Base-by-base conservation (phyloP, 2,888 invertebrate genomes). In the Leucoptera coffeella region DNA sequence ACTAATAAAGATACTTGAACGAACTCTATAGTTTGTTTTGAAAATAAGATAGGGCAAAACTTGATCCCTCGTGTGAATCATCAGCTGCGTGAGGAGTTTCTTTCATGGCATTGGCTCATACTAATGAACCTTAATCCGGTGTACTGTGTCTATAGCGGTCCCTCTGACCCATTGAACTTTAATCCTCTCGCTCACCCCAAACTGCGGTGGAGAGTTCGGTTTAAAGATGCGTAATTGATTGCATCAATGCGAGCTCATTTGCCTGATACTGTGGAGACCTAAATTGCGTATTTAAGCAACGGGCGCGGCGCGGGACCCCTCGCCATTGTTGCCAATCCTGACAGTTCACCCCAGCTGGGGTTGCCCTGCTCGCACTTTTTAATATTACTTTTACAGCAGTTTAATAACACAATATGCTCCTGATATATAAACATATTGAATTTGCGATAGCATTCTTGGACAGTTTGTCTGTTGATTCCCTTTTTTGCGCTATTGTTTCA, bases 261-360 rank as follows among this genome's bases (percentile, higher is more conserved):
- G 47, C 49, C 42, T 60, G 61, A 65, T 65, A 65, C 69, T 62
- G 58, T 53, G 43, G 51, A 49, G 48, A 47, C 51, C 50, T 45
- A 53, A 65, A 64, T 64, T 60, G 60, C 59, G 58, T 67, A 64
- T 61, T 67, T 64, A 65, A 60, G 60, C 9, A 17, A 17, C 58
- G 61, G n/a, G n/a, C n/a, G n/a, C 56, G 57, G 53, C 22, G 58
- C 55, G 54, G 55, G 52, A 45, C 50, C 61, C 69, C 62, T 57
- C 45, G 50, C 41, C 53, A 51, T 49, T 51, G 55, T 48, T 59
- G 60, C 64, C 65, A 67, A 67, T 67, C 64, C 61, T 45, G 48
- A 41, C 36, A 41, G 40, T 42, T 49, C 51, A 52, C 45, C 43
- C 38, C 39, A 26, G 20, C 14, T 20, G 25, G 29, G 28, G 39